Evolutionary conservation across 2,113 vertebrate species (phyloP), one percentile per base, ranked within the genome.

Genomic region (Ammodytes marinus): DNA sequence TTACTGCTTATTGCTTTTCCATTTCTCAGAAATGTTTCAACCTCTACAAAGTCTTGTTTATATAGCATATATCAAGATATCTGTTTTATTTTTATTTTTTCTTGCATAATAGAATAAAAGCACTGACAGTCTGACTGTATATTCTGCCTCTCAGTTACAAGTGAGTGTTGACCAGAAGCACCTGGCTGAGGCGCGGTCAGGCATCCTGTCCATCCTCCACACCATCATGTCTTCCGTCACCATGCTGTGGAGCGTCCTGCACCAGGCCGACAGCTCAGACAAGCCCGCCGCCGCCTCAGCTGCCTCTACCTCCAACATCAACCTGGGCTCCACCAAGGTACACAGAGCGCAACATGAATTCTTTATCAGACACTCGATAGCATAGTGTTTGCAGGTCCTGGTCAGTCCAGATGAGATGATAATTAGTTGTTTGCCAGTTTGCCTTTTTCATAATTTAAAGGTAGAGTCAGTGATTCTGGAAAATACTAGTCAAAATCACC

Each of bases 181-280:
- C 89, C 92, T 99, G 80, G 89, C 97, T 11, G 98, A 99, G 92
- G 98, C 98, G 10, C 98, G 98, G 45, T 97, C 96, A 60, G 97
- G 98, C 13, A 99, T 99, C 85, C 95, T 99, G 0, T 99, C 97
- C 14, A 97, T 99, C 84, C 96, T 99, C 71, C 97, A 98, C 86
- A 97, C 98, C 92, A 99, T 99, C 88, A 97, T 99, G 97, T 97
- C 98, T 3, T 99, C 98, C 0, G 98, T 99, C 89, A 99, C 98
- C 0, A 88, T 98, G 79, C 95, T 99, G 39, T 99, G 98, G 98
- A 98, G 97, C 64, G 91, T 99, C 45, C 95, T 99, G 59, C 96
- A 97, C 75, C 96, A 97, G 85, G 97, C 96, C 4, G 98, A 99
- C 89, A 96, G 89, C 89, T 96, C 98, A 0, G 98, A 99, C 85